phyloP scores from a whole-genome alignment of 1,140 invertebrate genomes.

The Neodiprion pinetum region DNA sequence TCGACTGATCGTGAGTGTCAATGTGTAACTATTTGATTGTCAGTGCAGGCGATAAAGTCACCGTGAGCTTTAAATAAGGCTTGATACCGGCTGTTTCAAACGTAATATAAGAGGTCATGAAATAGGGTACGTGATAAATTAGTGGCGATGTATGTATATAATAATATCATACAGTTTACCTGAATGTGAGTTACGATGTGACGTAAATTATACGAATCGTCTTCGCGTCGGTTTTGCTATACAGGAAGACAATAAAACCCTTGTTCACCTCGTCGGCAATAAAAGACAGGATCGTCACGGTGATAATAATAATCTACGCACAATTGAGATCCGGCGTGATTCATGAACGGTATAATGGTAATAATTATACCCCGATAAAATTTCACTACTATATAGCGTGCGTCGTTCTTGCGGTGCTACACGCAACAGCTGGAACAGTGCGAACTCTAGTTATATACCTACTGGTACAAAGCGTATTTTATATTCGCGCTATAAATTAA shows the following conservation, averaged over 20 bases:
- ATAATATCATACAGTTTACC: neutral
- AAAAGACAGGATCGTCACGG: neutral
- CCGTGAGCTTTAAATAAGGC: neutral
- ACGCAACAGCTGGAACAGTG: neutral
- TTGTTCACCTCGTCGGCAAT: neutral
- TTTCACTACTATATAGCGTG: no score
- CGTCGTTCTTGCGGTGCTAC: neutral
- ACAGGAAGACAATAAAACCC: neutral
- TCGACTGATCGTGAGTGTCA: neutral
- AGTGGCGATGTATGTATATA: neutral
- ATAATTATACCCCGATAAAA: no score
- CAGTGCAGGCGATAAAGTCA: no score
- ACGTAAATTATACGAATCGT: conserved; percentile 1
- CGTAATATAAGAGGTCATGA: neutral
- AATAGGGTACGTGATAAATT: neutral
- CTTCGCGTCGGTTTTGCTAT: neutral
- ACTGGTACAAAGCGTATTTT: neutral
- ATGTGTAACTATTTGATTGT: no score
- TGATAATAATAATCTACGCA: neutral
- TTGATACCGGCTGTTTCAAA: neutral
- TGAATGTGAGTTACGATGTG: neutral
- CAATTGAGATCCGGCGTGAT: neutral
- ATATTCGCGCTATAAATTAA: neutral
- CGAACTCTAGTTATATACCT: neutral
- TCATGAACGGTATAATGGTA: neutral